These are phyloP conservation scores for Columbina picui DNA, from an alignment of 2,113 vertebrate genomes.

Conservation along the genomic window DNA sequence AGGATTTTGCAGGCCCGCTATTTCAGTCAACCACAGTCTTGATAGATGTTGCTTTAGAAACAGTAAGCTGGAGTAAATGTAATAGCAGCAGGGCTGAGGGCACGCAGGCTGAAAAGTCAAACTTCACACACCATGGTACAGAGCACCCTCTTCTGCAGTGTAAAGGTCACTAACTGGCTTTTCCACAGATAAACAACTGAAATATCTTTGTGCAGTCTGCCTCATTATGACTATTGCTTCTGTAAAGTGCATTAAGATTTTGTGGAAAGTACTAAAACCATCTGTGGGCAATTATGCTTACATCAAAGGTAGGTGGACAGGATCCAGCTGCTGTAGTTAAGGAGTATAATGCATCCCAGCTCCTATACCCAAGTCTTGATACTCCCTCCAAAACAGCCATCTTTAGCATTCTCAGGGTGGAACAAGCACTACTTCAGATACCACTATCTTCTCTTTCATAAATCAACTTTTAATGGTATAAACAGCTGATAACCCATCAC, in stretches of 20 bases:
- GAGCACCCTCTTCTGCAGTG: neutral
- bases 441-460: rapidly evolving
- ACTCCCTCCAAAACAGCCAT: neutral
- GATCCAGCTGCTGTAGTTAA: neutral
- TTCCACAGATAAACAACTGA: neutral
- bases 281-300: neutral
- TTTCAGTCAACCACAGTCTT: neutral
- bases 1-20: neutral
- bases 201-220: too few species aligned
- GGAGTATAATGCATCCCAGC: neutral
- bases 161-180: neutral
- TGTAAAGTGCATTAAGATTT: neutral
- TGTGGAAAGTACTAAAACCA: neutral
- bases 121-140: neutral
- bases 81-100: neutral
- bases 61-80: neutral
- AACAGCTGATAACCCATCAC: neutral
- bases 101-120: neutral
- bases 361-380: neutral
- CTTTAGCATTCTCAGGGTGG: neutral
- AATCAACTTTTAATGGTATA: neutral
- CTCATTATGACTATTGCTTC: neutral
- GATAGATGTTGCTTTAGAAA: neutral
- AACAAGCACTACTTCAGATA: neutral
- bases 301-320: neutral